A percentile compares a stretch with the other conserved stretches of the same genome.
These are phyloP conservation scores for Isurus oxyrinchus DNA, from an alignment of 2,113 vertebrate species.

Conservation along the genomic window DNA sequence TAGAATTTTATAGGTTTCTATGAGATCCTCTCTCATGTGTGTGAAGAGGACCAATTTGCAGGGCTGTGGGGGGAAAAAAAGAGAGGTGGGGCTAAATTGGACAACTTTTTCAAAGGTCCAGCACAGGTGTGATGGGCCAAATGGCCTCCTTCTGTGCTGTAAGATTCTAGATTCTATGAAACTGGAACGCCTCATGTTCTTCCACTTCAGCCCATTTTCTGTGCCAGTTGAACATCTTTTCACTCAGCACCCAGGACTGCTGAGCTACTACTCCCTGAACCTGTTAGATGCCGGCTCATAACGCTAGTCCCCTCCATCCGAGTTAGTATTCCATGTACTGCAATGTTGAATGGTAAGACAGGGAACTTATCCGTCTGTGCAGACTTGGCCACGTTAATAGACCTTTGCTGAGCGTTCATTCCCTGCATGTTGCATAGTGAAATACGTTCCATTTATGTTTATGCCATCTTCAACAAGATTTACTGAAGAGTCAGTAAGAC, in stretches of 20 bases:
- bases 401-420: background rate
- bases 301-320: background rate
- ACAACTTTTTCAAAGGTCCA: no score
- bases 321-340: background rate
- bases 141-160: background rate
- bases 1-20: no score
- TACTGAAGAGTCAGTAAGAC: background rate
- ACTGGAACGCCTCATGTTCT: background rate
- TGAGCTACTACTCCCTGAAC: background rate
- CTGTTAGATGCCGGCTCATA: background rate
- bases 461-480: background rate
- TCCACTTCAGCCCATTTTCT: background rate
- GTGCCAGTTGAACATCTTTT: background rate
- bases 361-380: background rate
- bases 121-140: no score
- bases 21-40: no score
- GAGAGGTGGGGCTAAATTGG: background rate
- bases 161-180: no score
- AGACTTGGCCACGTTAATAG: background rate
- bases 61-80: background rate
- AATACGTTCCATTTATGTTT: background rate
- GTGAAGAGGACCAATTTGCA: background rate
- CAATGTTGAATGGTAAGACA: background rate
- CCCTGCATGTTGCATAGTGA: background rate
- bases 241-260: background rate